phyloP scores from a whole-genome alignment of 2,888 invertebrate genomes.

The Tenthredo amoena region DNA sequence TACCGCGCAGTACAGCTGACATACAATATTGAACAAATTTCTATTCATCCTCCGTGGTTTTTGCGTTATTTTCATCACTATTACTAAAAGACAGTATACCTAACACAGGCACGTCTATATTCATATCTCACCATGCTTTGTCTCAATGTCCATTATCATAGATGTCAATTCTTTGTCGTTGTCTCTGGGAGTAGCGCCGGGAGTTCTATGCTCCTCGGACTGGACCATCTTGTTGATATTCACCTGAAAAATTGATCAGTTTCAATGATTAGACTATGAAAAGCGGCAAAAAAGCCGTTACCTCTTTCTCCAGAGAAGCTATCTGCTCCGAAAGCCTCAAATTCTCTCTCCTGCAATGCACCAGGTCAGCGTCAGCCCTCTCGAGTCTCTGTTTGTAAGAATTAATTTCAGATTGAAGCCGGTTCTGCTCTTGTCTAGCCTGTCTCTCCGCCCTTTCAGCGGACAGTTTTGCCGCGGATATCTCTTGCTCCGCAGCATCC shows the following conservation, averaged over 20 bases:
- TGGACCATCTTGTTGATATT: conserved; percentile 74
- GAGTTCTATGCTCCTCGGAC: conserved; percentile 62
- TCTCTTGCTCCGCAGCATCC: conserved; percentile 88
- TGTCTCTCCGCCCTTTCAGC: conserved; percentile 87
- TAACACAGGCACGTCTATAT: conserved; percentile 71
- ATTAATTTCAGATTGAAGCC: conserved; percentile 87
- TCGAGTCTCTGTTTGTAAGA: conserved; percentile 84
- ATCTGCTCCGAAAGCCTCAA: conserved; percentile 89
- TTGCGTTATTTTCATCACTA: conserved; percentile 7
- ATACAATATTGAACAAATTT: not conserved
- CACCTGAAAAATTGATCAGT: conserved; percentile 67
- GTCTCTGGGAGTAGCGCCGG: conserved; percentile 60
- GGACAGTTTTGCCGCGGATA: conserved; percentile 83
- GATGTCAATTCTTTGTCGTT: conserved; percentile 86
- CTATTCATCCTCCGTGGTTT: not conserved
- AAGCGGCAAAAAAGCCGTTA: conserved; percentile 72
- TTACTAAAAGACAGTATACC: conserved; percentile 71
- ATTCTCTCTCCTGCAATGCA: conserved; percentile 90
- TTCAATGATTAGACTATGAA: not conserved
- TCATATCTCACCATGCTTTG: conserved; percentile 87
- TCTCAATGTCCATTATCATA: conserved; percentile 89
- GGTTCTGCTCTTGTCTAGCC: conserved; percentile 86
- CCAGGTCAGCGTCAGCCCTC: conserved; percentile 89
- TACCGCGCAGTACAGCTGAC: not conserved
- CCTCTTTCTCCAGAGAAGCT: conserved; percentile 90